Percentiles rank a stretch among this genome's conserved stretches.
Evolutionary conservation across 2,888 invertebrate genomes (phyloP).

Genomic region (Drosophila hamatofila): DNA sequence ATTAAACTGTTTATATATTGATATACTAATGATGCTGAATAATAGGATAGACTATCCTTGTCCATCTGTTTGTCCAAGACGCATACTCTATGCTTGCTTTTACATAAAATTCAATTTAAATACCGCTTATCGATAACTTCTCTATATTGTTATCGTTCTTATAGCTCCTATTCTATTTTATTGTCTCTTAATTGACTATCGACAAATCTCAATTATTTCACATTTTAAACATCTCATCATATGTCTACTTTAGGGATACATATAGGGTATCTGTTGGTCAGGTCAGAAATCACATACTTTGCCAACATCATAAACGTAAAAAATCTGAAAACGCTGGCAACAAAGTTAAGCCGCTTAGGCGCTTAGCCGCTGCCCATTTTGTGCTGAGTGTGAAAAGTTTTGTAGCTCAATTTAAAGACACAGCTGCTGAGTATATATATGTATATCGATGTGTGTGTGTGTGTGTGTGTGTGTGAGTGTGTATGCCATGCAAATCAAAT

Average conservation of each 20-base stretch:
- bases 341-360: slow-evolving; percentile 76
- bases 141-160: no score
- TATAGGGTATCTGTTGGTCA: slow-evolving; percentile 1
- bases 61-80: neutral
- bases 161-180: no score
- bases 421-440: slow-evolving; percentile 40
- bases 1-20: neutral
- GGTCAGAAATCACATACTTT: neutral
- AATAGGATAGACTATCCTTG: no score
- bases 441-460: slow-evolving; percentile 12
- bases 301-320: slow-evolving; percentile 56
- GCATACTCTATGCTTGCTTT: no score
- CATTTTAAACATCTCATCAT: no score
- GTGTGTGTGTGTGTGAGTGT: slow-evolving; percentile 4
- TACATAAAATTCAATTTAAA: neutral
- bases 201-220: no score
- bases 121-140: neutral
- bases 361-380: slow-evolving; percentile 65
- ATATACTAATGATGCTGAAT: no score
- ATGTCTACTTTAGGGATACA: no score
- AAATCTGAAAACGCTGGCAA: slow-evolving; percentile 53
- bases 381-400: slow-evolving; percentile 75
- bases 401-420: slow-evolving; percentile 40
- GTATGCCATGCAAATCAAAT: slow-evolving; percentile 65
- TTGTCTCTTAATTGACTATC: no score